A percentile compares a stretch with the other conserved stretches of the same genome.
phyloP scores from a whole-genome alignment of 1,140 invertebrate genomes.

The Streblospio benedicti region DNA sequence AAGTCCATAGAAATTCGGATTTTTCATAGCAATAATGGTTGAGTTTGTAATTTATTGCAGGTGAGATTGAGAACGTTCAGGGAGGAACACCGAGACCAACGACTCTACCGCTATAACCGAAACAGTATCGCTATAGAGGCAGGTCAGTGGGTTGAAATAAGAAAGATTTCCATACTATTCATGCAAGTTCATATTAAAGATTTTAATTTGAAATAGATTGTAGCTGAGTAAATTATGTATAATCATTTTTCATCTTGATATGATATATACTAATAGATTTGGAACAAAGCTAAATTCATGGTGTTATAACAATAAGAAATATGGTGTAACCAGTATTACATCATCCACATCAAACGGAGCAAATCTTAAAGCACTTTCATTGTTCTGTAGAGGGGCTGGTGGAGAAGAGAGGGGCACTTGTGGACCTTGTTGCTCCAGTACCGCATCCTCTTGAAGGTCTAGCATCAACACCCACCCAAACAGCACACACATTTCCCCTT shows the following conservation, averaged over 20 bases:
- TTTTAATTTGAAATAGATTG: no score
- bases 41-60: no score
- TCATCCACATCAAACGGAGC: no score
- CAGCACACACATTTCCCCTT: constrained; percentile 62
- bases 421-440: constrained; percentile 68
- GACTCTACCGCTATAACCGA: constrained; percentile 11
- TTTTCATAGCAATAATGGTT: no score
- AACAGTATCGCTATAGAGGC: constrained; percentile 13
- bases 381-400: constrained; percentile 59
- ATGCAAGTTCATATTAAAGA: neutral
- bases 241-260: no score
- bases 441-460: constrained; percentile 56
- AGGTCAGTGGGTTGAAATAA: constrained; percentile 7
- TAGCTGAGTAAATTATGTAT: no score
- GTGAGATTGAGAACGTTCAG: constrained; percentile 4
- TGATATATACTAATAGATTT: neutral
- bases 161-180: neutral
- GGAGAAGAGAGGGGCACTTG: constrained; percentile 62
- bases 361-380: no score
- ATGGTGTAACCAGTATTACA: no score
- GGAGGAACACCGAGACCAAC: constrained; percentile 13
- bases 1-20: no score
- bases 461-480: constrained; percentile 27
- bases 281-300: no score
- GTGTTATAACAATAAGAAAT: no score